Percentiles rank a stretch among this genome's conserved stretches.
These are phyloP conservation scores for Xenopus laevis DNA, from an alignment of 2,113 vertebrate species.

Conservation along the genomic window DNA sequence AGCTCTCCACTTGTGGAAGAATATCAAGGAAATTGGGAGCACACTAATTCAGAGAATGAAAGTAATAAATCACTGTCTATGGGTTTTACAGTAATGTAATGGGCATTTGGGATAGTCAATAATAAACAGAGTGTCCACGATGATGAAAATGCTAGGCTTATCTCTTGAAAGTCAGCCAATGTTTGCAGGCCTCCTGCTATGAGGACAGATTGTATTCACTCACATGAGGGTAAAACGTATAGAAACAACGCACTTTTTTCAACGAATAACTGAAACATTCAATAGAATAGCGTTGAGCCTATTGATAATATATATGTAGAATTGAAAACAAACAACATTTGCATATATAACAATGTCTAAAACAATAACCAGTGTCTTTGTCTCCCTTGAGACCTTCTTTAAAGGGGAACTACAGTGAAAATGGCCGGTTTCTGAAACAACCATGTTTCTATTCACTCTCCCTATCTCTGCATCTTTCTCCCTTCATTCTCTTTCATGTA, in stretches of 20 bases:
- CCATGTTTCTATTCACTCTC: too few species aligned
- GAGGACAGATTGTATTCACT: neutral
- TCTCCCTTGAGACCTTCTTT: too few species aligned
- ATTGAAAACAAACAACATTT: too few species aligned
- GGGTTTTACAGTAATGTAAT: slow-evolving; percentile 29
- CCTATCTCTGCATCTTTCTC: too few species aligned
- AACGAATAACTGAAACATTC: too few species aligned
- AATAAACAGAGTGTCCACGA: slow-evolving; percentile 10
- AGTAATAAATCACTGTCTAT: slow-evolving; percentile 23
- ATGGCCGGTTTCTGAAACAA: too few species aligned
- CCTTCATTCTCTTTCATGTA: too few species aligned
- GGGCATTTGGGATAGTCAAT: slow-evolving; percentile 16
- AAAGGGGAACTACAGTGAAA: too few species aligned
- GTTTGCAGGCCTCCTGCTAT: neutral
- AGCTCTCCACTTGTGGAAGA: slow-evolving; percentile 14
- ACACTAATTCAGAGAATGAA: slow-evolving; percentile 23
- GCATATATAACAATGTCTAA: too few species aligned
- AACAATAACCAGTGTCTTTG: too few species aligned
- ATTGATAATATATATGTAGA: too few species aligned
- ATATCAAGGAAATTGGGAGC: slow-evolving; percentile 30
- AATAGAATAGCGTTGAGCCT: too few species aligned
- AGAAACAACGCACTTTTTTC: slow-evolving; percentile 1
- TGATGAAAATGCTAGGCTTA: slow-evolving; percentile 28
- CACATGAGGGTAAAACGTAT: slow-evolving; percentile 9
- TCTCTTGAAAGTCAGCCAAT: slow-evolving; percentile 40